Evolutionary conservation across 2,888 invertebrate genomes (phyloP), one percentile per base, ranked within the genome.

Genomic region (Amorpha juglandis): DNA sequence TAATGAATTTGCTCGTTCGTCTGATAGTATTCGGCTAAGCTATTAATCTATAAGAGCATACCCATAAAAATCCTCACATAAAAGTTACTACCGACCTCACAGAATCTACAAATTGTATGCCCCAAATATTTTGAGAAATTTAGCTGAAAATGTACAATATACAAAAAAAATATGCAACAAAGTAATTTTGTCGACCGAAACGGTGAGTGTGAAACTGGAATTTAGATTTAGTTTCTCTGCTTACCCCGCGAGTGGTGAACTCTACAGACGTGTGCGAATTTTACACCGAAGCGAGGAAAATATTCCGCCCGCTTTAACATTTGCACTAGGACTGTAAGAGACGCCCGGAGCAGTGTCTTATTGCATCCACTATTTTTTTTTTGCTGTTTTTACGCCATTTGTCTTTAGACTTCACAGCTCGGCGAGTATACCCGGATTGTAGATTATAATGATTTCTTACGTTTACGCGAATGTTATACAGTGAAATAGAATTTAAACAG

Each of bases 331-430:
- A 45, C 14, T 11, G 45, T 14, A 45, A 14, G 45, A 38, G 19
- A 50, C 19, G 50, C 50, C 50, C 19, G 4, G 50, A 48, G 53
- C n/a, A 38, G 16, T 38, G 55, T 58, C 58, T 58, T 58, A 58
- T 42, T 58, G 38, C 58, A 42, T 6, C 58, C 42, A 14, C 27
- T 58, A 58, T 42, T 38, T 19, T 19, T 58, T 42, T 50, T 42
- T 9, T 11, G 42, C 38, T 58, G n/a, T n/a, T 58, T 55, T 42
- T 42, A 42, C 38, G 12, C 58, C 58, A 42, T 58, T 58, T 58
- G 58, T 58, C 6, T 58, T 16, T 6, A 14, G 35, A 53, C 21
- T 14, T 14, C 42, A n/a, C n/a, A 38, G 38, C 27, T 27, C 21
- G 51, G 52, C 12, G 33, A 27, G 14, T 4, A 52, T 33, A 19